A percentile compares a stretch with the other conserved stretches of the same genome.
These are phyloP conservation scores for Sebastes jordani DNA, from an alignment of 2,797 vertebrate genomes.

Conservation along the genomic window DNA sequence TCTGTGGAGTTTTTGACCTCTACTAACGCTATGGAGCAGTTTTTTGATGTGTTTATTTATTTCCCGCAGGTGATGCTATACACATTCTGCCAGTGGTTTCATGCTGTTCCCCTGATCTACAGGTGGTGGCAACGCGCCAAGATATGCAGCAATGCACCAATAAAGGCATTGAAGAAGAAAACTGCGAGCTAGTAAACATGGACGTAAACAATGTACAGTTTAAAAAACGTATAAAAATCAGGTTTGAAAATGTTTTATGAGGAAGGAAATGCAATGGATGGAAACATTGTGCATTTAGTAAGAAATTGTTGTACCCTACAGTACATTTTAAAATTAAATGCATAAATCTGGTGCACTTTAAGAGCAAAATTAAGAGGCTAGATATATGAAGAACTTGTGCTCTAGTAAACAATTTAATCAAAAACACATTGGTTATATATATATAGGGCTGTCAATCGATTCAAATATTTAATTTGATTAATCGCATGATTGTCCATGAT, in stretches of 20 bases:
- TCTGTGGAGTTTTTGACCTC: background rate
- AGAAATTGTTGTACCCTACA: too few species aligned
- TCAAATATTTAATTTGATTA: fast-evolving
- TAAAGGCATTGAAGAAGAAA: background rate
- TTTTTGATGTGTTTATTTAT: background rate
- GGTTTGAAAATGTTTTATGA: background rate
- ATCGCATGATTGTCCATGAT: too few species aligned
- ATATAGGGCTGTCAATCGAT: too few species aligned
- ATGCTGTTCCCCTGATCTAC: background rate
- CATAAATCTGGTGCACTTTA: too few species aligned
- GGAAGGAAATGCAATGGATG: background rate
- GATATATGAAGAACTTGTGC: too few species aligned
- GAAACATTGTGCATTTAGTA: too few species aligned
- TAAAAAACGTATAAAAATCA: background rate
- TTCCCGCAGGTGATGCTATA: background rate
- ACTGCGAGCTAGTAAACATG: background rate
- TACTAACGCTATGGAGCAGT: background rate
- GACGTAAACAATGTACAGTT: background rate
- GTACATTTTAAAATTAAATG: too few species aligned
- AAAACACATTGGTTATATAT: too few species aligned
- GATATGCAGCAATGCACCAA: background rate
- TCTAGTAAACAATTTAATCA: too few species aligned
- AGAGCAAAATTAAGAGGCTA: too few species aligned
- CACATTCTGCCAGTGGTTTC: background rate
- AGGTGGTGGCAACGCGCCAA: background rate